Percentiles rank a stretch among this genome's conserved stretches.
Conservation (phyloP, 2,797 vertebrate genomes). For the Zenarchopterus dispar region DNA sequence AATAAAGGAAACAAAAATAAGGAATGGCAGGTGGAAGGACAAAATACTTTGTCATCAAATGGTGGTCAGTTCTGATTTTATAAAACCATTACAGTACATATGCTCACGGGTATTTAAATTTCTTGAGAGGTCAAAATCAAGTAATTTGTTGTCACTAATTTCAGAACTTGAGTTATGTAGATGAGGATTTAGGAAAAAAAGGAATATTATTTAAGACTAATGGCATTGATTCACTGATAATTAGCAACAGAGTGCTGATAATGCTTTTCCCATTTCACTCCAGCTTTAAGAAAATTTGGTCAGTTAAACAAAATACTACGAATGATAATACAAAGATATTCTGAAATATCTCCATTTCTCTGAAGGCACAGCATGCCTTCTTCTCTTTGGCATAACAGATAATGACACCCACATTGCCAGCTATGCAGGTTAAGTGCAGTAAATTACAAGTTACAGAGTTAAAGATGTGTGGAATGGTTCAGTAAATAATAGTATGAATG, state of each 20-base stretch:
- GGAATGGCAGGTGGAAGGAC: no score
- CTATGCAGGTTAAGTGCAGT: constrained; percentile 18
- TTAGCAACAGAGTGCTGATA: no score
- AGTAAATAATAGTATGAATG: constrained; percentile 45
- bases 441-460: constrained; percentile 14
- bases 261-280: constrained; percentile 10
- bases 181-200: not conserved
- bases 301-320: constrained; percentile 26
- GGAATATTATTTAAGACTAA: constrained; percentile 18
- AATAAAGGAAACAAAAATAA: no score
- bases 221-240: not conserved
- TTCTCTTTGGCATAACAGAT: constrained; percentile 55
- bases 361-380: constrained; percentile 18
- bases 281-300: constrained; percentile 41
- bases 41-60: no score
- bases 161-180: not conserved
- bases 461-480: constrained; percentile 37
- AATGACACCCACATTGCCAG: constrained; percentile 31
- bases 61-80: no score
- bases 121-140: no score
- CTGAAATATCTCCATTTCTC: constrained; percentile 11
- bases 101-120: no score
- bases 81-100: no score
- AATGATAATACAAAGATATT: constrained; percentile 26
- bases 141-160: not conserved